phyloP scores from a whole-genome alignment of 2,888 invertebrate species.

The Axea sp. region DNA sequence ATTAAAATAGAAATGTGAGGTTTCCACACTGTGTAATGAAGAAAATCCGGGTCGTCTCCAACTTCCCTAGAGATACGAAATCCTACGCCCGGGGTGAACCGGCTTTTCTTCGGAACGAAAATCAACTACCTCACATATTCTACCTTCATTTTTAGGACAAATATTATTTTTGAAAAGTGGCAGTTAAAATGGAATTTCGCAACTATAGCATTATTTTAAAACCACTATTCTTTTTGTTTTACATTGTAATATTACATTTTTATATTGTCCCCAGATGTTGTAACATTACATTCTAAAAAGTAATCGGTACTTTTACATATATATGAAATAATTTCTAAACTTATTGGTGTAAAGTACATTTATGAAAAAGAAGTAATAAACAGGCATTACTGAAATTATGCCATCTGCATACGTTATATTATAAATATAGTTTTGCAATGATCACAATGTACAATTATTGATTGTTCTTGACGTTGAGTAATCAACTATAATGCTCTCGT shows the following conservation, averaged over 20 bases:
- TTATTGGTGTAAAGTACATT: too few relatives aligned
- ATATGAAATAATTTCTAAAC: too few relatives aligned
- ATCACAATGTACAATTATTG: slow-evolving; percentile 45
- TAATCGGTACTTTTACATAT: too few relatives aligned
- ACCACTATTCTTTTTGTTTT: too few relatives aligned
- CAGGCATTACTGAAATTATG: too few relatives aligned
- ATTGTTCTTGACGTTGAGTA: slow-evolving; percentile 62
- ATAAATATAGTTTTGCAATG: slow-evolving; percentile 5
- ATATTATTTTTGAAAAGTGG: slow-evolving; percentile 7
- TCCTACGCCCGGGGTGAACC: slow-evolving; percentile 49
- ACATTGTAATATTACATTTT: too few relatives aligned
- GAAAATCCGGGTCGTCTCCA: slow-evolving; percentile 55
- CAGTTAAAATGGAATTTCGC: too few relatives aligned
- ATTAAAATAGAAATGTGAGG: slow-evolving; percentile 54
- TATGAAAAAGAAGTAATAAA: too few relatives aligned
- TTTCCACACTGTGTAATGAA: slow-evolving; percentile 42
- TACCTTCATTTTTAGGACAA: not conserved
- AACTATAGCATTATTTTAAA: too few relatives aligned
- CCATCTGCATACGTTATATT: too few relatives aligned
- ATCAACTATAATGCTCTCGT: slow-evolving; percentile 65
- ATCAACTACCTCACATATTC: slow-evolving; percentile 32
- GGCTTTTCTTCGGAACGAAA: slow-evolving; percentile 36
- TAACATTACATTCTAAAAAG: too few relatives aligned
- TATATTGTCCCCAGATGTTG: too few relatives aligned
- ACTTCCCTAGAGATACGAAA: slow-evolving; percentile 58